These are phyloP conservation scores for Philereme vetulata DNA, from an alignment of 2,888 invertebrate species.

Conservation along the genomic window DNA sequence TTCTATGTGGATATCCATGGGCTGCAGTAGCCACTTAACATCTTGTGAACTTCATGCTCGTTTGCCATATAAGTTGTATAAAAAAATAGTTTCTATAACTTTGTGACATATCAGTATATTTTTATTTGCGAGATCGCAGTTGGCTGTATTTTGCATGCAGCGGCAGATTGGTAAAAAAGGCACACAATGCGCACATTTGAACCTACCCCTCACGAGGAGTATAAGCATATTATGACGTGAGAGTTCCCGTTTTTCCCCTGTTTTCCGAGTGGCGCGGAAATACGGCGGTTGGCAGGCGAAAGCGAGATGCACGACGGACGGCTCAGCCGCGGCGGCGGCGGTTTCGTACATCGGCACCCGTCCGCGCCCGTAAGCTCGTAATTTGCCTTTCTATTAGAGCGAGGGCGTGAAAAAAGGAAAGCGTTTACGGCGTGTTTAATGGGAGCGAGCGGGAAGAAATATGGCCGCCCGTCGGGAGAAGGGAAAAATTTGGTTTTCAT, in stretches of 20 bases:
- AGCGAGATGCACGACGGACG: conserved; percentile 66
- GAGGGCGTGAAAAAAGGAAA: conserved; percentile 85
- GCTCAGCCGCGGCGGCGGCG: conserved; percentile 65
- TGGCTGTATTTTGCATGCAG: not conserved
- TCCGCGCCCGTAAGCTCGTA: conserved; percentile 84
- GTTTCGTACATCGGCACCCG: conserved; percentile 83
- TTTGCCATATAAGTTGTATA: no score
- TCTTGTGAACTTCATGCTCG: no score
- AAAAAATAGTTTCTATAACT: not conserved
- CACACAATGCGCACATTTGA: conserved; percentile 27
- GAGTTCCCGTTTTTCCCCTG: conserved; percentile 76
- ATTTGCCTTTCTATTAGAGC: conserved; percentile 84
- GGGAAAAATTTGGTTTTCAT: conserved; percentile 83
- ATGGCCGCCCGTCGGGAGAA: conserved; percentile 79
- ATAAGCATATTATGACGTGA: conserved; percentile 72
- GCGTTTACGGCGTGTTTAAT: conserved; percentile 84
- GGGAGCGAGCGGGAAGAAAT: conserved; percentile 84
- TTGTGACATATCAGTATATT: not conserved
- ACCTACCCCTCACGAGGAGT: conserved; percentile 35
- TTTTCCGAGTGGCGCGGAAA: conserved; percentile 67
- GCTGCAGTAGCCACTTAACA: no score
- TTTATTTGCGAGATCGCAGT: not conserved
- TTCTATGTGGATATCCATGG: no score
- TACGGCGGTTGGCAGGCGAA: conserved; percentile 60
- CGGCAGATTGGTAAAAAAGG: not conserved